These are phyloP conservation scores for Cossypha heuglini DNA, from an alignment of 2,797 vertebrate genomes.

Conservation along the genomic window DNA sequence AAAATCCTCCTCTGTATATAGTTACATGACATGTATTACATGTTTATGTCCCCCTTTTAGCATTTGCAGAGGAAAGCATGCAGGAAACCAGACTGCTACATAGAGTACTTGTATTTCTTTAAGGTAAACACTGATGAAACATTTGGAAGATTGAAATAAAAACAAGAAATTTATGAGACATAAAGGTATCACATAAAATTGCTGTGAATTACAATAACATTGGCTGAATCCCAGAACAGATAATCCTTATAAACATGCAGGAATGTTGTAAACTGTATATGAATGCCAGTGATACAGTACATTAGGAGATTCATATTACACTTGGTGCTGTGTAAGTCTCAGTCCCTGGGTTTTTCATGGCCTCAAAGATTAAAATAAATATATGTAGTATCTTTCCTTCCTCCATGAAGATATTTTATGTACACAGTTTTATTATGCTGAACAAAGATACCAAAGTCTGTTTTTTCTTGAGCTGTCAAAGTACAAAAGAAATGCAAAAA, in stretches of 20 bases:
- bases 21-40: not conserved
- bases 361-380: conserved; percentile 63
- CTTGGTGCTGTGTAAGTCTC: conserved; percentile 46
- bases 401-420: conserved; percentile 61
- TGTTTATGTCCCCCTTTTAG: not conserved
- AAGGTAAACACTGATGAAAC: conserved; percentile 47
- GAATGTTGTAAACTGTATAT: conserved; percentile 73
- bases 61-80: conserved; percentile 13
- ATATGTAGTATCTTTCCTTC: conserved; percentile 25
- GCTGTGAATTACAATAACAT: conserved; percentile 64
- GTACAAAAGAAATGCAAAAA: conserved; percentile 75
- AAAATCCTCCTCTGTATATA: conserved; percentile 38
- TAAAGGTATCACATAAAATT: conserved; percentile 70
- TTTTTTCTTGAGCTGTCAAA: conserved; percentile 70
- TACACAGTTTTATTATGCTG: conserved; percentile 65
- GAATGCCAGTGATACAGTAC: conserved; percentile 68
- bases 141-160: conserved; percentile 61
- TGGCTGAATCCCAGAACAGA: conserved; percentile 66
- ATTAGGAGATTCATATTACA: conserved; percentile 71
- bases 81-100: conserved; percentile 33
- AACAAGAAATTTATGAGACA: conserved; percentile 68
- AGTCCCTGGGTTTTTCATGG: conserved; percentile 44
- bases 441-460: conserved; percentile 59
- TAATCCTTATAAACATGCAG: conserved; percentile 72
- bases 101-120: conserved; percentile 33